Evolutionary conservation across 92 coral and sea anemone genomes (phyloP).

Genomic region (Phymanthus crucifer): DNA sequence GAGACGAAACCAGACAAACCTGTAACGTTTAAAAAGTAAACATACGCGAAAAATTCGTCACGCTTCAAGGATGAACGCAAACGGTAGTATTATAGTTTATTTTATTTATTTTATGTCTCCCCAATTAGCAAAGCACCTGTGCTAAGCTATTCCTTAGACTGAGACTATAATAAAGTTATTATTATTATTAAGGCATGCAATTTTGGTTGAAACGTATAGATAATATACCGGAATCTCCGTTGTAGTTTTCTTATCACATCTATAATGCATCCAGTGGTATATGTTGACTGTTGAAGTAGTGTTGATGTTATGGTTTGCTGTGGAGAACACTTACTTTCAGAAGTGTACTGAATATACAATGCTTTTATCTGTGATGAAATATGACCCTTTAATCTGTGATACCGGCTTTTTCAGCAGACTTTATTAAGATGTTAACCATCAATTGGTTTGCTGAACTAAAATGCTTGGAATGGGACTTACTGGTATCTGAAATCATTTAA

Average conservation of each 20-base stretch:
- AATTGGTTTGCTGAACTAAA: not conserved
- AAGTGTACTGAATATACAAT: not conserved
- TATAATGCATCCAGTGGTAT: not conserved
- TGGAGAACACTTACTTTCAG: not conserved
- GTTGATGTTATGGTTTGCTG: not conserved
- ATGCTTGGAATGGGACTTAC: slow-evolving; percentile 4
- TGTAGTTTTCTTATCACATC: not conserved
- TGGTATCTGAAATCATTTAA: not conserved
- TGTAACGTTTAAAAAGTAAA: no score
- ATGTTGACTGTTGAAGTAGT: not conserved
- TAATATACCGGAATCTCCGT: not conserved
- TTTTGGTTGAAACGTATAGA: not conserved
- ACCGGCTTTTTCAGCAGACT: not conserved
- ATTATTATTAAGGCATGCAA: not conserved
- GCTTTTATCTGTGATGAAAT: not conserved
- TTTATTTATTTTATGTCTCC: no score
- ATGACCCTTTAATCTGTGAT: not conserved
- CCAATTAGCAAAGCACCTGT: no score
- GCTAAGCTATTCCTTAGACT: no score
- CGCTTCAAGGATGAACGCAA: no score
- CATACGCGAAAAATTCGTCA: no score
- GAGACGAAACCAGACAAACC: no score
- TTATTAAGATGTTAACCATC: no score
- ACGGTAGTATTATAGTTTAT: no score
- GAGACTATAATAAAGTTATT: no score